Evolutionary conservation across 2,888 invertebrate genomes (phyloP).

Genomic region (Ophioninae sp.): DNA sequence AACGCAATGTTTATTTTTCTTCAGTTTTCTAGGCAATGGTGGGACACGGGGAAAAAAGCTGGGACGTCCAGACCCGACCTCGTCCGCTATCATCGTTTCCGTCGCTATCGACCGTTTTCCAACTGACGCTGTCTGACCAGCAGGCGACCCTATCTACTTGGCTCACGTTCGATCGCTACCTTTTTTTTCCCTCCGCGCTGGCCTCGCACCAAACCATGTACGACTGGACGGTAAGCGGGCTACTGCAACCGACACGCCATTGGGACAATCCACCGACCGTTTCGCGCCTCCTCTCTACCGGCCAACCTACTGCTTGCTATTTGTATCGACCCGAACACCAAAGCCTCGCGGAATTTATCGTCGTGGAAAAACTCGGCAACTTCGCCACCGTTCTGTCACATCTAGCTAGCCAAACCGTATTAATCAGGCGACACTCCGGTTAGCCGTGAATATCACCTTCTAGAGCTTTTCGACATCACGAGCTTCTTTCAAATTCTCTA

Average conservation of each 20-base stretch:
- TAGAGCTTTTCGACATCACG: slow-evolving; percentile 10
- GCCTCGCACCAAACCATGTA: slow-evolving; percentile 6
- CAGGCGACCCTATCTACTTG: slow-evolving; percentile 42
- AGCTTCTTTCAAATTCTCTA: not conserved
- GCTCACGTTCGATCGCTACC: slow-evolving; percentile 54
- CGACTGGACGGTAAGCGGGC: slow-evolving; percentile 16
- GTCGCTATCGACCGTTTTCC: slow-evolving; percentile 53
- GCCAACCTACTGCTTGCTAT: slow-evolving; percentile 48
- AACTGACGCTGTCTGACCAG: slow-evolving; percentile 49
- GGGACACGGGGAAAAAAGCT: not conserved
- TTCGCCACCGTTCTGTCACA: not conserved
- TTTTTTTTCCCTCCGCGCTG: not conserved
- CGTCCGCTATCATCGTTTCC: slow-evolving; percentile 58
- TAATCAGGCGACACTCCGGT: not conserved
- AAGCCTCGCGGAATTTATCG: slow-evolving; percentile 28
- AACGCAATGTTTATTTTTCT: not conserved
- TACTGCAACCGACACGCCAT: slow-evolving; percentile 38
- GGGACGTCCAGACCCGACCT: slow-evolving; percentile 38
- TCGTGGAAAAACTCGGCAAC: slow-evolving; percentile 19
- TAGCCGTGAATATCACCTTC: slow-evolving; percentile 24
- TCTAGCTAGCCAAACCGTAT: slow-evolving; percentile 23
- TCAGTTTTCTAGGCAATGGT: not conserved
- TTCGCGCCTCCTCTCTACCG: slow-evolving; percentile 38
- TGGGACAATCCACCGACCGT: slow-evolving; percentile 55
- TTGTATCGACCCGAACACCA: slow-evolving; percentile 57